Evolutionary conservation across 2,888 invertebrate species (phyloP), one percentile per base, ranked within the genome.

Genomic region (Yponomeuta evonymella): DNA sequence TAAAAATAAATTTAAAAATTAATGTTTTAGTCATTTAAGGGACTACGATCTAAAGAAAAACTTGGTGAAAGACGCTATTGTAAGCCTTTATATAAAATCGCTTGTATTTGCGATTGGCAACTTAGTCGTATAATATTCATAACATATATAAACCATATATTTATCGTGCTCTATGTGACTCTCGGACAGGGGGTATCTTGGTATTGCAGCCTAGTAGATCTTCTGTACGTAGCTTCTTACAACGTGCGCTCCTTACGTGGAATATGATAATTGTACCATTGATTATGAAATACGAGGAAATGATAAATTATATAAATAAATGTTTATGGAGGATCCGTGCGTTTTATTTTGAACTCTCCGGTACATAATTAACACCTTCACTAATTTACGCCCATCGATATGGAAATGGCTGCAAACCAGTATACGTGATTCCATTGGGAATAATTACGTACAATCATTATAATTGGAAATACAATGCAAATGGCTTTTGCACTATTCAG

Each of bases 11-110:
- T 82, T 84, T 87, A 77, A 83, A 82, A 80, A 75, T 87, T 86
- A 89, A 90, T 88, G 87, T 92, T 88, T 78, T 91, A 92, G 88
- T 84, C 80, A 77, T 76, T 70, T 90, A 90, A 91, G 91, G 81
- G 83, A 87, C 83, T 86, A 82, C 82, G 81, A 79, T 64, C 72
- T 89, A 85, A 85, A 82, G 74, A 76, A 81, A 89, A 92, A 92
- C 92, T 92, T 92, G 92, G 92, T 92, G 92, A 85, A 92, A 87
- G 90, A 91, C 88, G 88, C 90, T 89, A 88, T 83, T 83, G 83
- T 88, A 91, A 91, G 92, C 92, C 92, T 91, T 89, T 89, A 79
- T 86, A 82, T 83, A 79, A 81, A 80, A 83, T 85, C 86, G 85
- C 76, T 82, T 83, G 84, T 85, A 87, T 84, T 90, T 90, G 92